Evolutionary conservation across 2,888 invertebrate species (phyloP).

Genomic region (Scaptomyza parva): DNA sequence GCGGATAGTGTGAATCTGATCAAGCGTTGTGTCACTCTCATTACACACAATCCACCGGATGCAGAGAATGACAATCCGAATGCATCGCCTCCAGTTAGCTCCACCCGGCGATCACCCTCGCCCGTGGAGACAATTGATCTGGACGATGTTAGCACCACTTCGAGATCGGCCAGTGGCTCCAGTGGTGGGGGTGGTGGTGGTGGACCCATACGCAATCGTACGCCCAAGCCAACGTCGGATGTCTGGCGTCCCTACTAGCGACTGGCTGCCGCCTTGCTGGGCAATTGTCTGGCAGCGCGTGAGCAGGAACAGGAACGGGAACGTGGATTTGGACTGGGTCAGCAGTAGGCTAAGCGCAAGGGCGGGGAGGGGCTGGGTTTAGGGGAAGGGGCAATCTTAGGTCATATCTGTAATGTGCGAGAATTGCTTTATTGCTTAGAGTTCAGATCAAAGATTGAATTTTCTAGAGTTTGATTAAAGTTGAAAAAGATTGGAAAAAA

Average conservation of each 20-base stretch:
- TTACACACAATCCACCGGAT: conserved; percentile 82
- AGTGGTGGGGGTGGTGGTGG: conserved; percentile 54
- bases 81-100: conserved; percentile 84
- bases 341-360: conserved; percentile 4
- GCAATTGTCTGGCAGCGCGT: conserved; percentile 66
- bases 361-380: conserved; percentile 19
- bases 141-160: conserved; percentile 81
- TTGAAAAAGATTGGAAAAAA: too few species aligned
- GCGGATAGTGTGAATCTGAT: conserved; percentile 83
- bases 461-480: background rate
- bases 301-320: background rate
- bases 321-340: background rate
- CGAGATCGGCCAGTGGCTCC: conserved; percentile 73
- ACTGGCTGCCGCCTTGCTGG: conserved; percentile 79
- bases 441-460: conserved; percentile 1
- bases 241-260: conserved; percentile 92
- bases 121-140: conserved; percentile 85
- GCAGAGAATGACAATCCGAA: conserved; percentile 82
- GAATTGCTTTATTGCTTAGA: conserved; percentile 24
- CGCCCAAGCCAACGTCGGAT: conserved; percentile 87
- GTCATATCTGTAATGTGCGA: conserved; percentile 56
- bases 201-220: conserved; percentile 84
- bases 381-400: conserved; percentile 29
- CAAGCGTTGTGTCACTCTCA: conserved; percentile 82
- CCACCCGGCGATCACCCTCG: conserved; percentile 86